phyloP scores from a whole-genome alignment of 2,113 vertebrate genomes.

The Gadus chalcogrammus region DNA sequence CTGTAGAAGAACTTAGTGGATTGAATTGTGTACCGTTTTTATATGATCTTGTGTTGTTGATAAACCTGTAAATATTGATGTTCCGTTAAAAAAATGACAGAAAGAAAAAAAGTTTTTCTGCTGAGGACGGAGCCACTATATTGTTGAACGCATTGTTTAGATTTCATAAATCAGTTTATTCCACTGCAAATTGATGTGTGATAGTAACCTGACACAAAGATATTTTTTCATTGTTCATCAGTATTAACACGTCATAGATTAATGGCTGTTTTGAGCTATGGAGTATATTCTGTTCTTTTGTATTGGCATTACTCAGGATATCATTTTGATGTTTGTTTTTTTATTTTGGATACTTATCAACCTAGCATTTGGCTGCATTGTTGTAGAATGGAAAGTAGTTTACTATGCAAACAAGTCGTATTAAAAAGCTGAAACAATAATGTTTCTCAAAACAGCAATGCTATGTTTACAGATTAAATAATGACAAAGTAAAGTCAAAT shows the following conservation, averaged over 20 bases:
- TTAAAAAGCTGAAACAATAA: constrained; percentile 45
- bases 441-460: no score
- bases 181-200: neutral
- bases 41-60: neutral
- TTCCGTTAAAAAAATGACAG: constrained; percentile 1
- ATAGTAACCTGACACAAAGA: constrained; percentile 32
- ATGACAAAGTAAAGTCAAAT: no score
- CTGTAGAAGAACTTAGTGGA: no score
- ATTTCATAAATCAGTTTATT: constrained; percentile 4
- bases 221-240: constrained; percentile 27
- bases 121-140: constrained; percentile 11
- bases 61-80: constrained; percentile 50
- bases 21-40: no score
- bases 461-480: no score
- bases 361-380: constrained; percentile 43
- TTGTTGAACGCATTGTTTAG: constrained; percentile 9
- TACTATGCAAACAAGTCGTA: constrained; percentile 66
- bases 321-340: constrained; percentile 28
- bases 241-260: constrained; percentile 52
- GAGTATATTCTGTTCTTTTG: constrained; percentile 45
- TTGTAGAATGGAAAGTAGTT: constrained; percentile 45
- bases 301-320: constrained; percentile 68
- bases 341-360: constrained; percentile 32
- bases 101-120: neutral
- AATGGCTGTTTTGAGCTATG: constrained; percentile 28